phyloP scores from a whole-genome alignment of 1,140 invertebrate species.

The Carposina sasakii region DNA sequence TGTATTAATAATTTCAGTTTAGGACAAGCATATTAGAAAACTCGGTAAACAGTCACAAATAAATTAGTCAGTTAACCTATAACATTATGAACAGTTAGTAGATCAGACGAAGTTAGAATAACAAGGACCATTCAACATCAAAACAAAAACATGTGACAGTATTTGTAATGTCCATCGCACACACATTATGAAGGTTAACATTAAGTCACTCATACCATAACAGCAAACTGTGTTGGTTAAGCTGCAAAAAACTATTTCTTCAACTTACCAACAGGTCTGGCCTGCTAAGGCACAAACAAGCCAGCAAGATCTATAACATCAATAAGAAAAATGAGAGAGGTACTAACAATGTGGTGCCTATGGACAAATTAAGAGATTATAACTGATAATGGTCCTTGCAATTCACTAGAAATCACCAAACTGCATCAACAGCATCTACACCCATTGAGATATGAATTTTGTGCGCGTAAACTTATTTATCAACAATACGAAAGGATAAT shows the following conservation, averaged over 20 bases:
- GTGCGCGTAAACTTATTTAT: too few species aligned
- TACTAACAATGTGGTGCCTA: constrained; percentile 60
- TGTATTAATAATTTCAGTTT: too few species aligned
- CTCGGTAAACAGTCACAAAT: too few species aligned
- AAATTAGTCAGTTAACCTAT: too few species aligned
- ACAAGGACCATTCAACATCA: constrained; percentile 71
- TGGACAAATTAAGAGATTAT: constrained; percentile 44
- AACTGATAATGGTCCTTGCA: constrained; percentile 66
- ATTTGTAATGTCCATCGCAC: constrained; percentile 58
- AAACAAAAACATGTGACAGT: constrained; percentile 44
- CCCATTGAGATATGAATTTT: constrained; percentile 32
- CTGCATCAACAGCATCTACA: too few species aligned
- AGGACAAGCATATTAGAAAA: too few species aligned
- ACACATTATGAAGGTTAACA: constrained; percentile 67
- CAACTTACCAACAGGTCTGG: constrained; percentile 79
- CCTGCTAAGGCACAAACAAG: constrained; percentile 80
- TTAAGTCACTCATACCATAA: constrained; percentile 58
- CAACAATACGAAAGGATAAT: too few species aligned
- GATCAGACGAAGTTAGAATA: constrained; percentile 70
- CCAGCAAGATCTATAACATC: constrained; percentile 79
- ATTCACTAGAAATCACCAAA: constrained; percentile 61
- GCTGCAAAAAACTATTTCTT: constrained; percentile 53
- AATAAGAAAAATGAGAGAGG: constrained; percentile 62
- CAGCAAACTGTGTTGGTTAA: constrained; percentile 61
- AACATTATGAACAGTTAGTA: too few species aligned